These are phyloP conservation scores for Lycaena phlaeas DNA, from an alignment of 2,888 invertebrate genomes.

Conservation along the genomic window DNA sequence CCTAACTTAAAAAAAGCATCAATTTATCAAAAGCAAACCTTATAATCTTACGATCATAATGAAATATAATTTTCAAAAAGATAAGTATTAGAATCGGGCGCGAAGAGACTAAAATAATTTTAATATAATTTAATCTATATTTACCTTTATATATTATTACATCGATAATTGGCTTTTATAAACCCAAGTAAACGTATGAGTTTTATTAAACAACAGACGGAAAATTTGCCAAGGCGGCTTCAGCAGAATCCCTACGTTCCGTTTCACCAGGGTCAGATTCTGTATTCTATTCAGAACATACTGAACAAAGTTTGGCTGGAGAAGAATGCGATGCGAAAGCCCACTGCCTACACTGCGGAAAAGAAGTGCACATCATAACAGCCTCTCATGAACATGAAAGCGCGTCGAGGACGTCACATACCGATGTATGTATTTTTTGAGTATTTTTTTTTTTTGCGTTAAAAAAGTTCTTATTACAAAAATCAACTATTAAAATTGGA, in stretches of 20 bases:
- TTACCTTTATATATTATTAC: no score
- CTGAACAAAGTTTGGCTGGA: conserved; percentile 66
- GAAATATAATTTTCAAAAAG: no score
- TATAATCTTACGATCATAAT: no score
- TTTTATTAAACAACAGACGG: conserved; percentile 35
- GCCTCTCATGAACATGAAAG: conserved; percentile 62
- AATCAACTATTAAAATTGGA: no score
- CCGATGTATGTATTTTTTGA: conserved; percentile 47
- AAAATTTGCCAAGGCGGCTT: conserved; percentile 81
- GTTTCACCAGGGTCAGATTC: conserved; percentile 93
- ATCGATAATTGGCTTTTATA: conserved; percentile 6
- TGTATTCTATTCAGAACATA: conserved; percentile 89
- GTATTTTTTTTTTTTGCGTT: no score
- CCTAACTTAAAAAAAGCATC: no score
- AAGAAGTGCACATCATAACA: conserved; percentile 79
- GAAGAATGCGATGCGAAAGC: conserved; percentile 74
- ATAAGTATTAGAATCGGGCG: no score
- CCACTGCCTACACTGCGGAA: conserved; percentile 88
- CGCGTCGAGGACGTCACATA: conserved; percentile 56
- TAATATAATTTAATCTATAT: no score
- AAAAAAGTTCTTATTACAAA: no score
- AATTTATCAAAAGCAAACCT: no score
- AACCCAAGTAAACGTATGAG: conserved; percentile 11
- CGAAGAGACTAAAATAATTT: no score
- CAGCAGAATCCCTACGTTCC: conserved; percentile 90